Percentiles rank a stretch among this genome's conserved stretches.
Evolutionary conservation across 2,113 vertebrate genomes (phyloP).

Genomic region (Zosterops japonicus): DNA sequence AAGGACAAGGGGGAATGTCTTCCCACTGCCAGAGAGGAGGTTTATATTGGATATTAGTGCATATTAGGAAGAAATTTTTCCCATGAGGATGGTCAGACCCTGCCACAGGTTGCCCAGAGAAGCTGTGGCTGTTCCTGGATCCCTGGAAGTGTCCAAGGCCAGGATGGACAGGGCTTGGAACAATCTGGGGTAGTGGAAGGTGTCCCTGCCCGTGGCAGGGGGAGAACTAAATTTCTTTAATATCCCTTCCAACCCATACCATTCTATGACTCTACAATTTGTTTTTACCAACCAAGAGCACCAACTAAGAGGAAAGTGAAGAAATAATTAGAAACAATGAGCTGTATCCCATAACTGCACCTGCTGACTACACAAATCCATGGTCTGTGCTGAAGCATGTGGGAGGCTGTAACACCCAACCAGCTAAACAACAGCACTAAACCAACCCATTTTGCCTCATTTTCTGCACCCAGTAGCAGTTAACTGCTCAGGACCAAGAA

Average conservation of each 20-base stretch:
- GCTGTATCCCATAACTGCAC: background rate
- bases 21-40: background rate
- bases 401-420: background rate
- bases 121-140: background rate
- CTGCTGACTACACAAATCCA: background rate
- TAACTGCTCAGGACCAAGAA: background rate
- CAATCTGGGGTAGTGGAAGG: fast-evolving
- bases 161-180: fast-evolving
- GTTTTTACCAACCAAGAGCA: background rate
- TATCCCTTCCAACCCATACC: background rate
- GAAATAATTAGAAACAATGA: background rate
- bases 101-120: background rate
- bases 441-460: background rate
- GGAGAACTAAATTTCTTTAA: background rate
- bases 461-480: background rate
- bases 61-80: background rate
- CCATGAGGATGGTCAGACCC: background rate
- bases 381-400: background rate
- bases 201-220: background rate
- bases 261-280: background rate
- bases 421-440: background rate
- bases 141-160: background rate
- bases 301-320: background rate
- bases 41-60: background rate
- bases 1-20: background rate